These are phyloP conservation scores for Myoxocephalus aenaeus DNA, from an alignment of 2,797 vertebrate species.

Conservation along the genomic window DNA sequence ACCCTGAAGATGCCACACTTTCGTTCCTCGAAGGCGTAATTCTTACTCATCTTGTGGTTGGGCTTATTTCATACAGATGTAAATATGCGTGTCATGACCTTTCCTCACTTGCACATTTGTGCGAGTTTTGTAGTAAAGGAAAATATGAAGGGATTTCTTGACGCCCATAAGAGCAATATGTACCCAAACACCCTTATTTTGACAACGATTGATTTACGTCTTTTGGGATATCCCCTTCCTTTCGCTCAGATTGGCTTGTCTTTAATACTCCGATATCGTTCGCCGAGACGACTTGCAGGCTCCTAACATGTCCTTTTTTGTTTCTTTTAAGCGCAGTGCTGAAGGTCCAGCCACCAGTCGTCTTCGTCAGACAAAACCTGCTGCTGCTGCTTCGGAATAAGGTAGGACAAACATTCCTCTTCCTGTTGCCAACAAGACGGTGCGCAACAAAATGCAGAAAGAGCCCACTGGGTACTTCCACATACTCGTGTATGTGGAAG, in stretches of 20 bases:
- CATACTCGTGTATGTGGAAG: neutral
- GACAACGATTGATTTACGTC: neutral
- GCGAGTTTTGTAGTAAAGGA: too few species aligned
- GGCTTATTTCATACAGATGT: constrained; percentile 20
- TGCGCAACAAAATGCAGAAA: constrained; percentile 23
- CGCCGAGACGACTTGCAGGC: neutral
- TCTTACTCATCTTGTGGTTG: constrained; percentile 37
- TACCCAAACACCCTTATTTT: neutral
- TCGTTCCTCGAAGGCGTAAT: constrained; percentile 54
- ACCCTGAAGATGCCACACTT: constrained; percentile 59
- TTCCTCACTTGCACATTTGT: neutral
- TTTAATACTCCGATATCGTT: neutral
- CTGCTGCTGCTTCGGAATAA: constrained; percentile 44
- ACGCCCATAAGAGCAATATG: neutral
- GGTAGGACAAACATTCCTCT: constrained; percentile 53
- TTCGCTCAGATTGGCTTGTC: neutral
- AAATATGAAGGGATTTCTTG: constrained; percentile 14
- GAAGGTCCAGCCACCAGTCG: constrained; percentile 5
- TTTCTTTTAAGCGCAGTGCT: constrained; percentile 18
- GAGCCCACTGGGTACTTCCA: constrained; percentile 1
- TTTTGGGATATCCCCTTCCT: neutral
- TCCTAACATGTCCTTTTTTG: constrained; percentile 19
- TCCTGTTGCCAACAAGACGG: constrained; percentile 2
- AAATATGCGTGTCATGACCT: constrained; percentile 28
- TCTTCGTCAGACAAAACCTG: constrained; percentile 25